Evolutionary conservation across 2,113 vertebrate species (phyloP).

Genomic region (Tetraodon nigroviridis): DNA sequence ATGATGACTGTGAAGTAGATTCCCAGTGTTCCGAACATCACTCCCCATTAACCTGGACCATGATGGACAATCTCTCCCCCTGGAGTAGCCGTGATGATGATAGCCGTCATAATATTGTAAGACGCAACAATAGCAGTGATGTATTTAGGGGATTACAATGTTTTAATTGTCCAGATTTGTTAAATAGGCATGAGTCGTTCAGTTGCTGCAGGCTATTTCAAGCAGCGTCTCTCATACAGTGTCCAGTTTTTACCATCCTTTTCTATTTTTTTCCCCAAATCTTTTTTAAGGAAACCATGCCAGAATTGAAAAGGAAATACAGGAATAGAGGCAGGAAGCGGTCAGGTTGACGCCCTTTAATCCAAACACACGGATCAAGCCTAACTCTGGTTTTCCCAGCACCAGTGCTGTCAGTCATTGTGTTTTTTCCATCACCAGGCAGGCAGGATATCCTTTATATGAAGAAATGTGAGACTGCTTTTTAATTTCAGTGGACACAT

Average conservation of each 20-base stretch:
- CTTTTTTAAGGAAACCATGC: constrained; percentile 16
- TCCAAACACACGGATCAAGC: constrained; percentile 35
- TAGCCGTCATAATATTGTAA: constrained; percentile 45
- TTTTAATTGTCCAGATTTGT: constrained; percentile 39
- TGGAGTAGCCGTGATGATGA: constrained; percentile 28
- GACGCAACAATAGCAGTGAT: constrained; percentile 41
- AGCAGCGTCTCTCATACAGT: background rate
- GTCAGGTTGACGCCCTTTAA: constrained; percentile 55
- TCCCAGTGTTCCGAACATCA: constrained; percentile 8
- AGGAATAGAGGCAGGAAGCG: constrained; percentile 57
- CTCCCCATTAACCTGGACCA: constrained; percentile 43
- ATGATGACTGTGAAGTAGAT: constrained; percentile 31
- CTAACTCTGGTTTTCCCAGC: constrained; percentile 1
- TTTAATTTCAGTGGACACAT: no score
- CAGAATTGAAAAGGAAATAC: constrained; percentile 45
- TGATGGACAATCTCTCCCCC: constrained; percentile 32
- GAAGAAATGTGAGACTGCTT: constrained; percentile 17
- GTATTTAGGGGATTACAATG: constrained; percentile 35
- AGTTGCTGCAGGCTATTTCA: constrained; percentile 19
- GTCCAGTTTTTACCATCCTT: background rate
- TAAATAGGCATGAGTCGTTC: constrained; percentile 26
- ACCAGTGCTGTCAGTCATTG: constrained; percentile 33
- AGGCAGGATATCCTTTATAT: constrained; percentile 52
- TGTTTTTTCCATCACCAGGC: constrained; percentile 18
- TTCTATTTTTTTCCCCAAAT: background rate